Evolutionary conservation across 2,113 vertebrate genomes (phyloP), one percentile per base, ranked within the genome.

Genomic region (Sylvietta virens): DNA sequence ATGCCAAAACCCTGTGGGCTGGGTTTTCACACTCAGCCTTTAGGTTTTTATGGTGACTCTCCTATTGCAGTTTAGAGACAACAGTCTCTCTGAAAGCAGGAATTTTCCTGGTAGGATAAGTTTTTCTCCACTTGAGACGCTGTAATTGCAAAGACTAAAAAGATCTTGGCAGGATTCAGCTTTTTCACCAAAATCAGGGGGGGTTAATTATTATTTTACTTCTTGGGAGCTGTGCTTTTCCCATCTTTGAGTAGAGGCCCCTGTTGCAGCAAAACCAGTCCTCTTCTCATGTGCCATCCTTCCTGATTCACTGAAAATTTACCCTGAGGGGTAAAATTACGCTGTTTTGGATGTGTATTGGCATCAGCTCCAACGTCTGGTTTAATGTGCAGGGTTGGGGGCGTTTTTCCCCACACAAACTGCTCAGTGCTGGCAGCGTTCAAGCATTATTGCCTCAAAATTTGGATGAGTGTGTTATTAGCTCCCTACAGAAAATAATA

Each of bases 51-150:
- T 22, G 83, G 69, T 40, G 69, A 67, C 53, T 73, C 48, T 85
- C 30, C 72, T 42, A 37, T 81, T 97, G 97, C 97, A 97, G 97
- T 97, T 97, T 97, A 97, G 97, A 95, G 97, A 96, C 97, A 95
- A 69, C 39, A 71, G 13, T 33, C 69, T 57, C 26, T 50, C 40
- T 9, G 3, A 85, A 73, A 88, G 40, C 47, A n/a, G n/a, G 8
- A 47, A 21, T 86, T 96, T 60, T 64, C 94, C 70, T 27, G 16
- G 4, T 35, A 61, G 50, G 78, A 31, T 42, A 62, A 50, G 11
- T 42, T 91, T 80, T 13, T 35, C 37, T 44, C 40, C 56, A 31
- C 33, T 80, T 28, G 10, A 84, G 42, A 80, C 50, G 20, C 30
- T 74, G 19, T 71, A 22, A 53, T 78, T 78, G 48, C 35, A 73